A percentile compares a stretch with the other conserved stretches of the same genome.
Conservation (phyloP, 2,113 vertebrate genomes). For the Theristicus caerulescens region DNA sequence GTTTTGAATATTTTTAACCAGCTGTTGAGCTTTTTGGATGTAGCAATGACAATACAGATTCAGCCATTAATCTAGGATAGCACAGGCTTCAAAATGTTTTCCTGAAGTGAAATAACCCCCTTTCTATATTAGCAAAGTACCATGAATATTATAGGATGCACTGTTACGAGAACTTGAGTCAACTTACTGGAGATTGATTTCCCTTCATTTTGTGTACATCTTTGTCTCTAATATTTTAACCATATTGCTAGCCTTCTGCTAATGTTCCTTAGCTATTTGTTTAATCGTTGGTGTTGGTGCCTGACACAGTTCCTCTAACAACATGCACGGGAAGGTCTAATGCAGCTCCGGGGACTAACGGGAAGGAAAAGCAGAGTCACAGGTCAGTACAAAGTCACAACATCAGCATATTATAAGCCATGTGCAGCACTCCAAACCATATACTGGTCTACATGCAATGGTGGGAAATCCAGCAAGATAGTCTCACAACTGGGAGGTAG, state of each 20-base stretch:
- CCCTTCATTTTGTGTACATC: neutral
- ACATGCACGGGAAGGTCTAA: neutral
- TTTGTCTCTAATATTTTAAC: neutral
- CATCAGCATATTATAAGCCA: fast-evolving
- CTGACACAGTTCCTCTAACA: neutral
- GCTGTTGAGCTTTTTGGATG: neutral
- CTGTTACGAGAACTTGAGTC: neutral
- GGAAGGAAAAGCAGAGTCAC: neutral
- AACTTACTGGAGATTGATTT: neutral
- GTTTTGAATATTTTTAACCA: neutral
- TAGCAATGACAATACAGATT: neutral
- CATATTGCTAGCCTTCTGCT: neutral
- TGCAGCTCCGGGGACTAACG: neutral
- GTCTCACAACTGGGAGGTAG: neutral
- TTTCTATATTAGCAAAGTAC: neutral
- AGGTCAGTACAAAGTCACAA: no score
- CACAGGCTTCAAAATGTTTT: neutral
- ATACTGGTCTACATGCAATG: fast-evolving
- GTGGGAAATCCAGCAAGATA: neutral
- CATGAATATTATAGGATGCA: fast-evolving
- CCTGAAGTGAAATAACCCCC: neutral
- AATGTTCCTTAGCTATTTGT: neutral
- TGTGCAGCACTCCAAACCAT: neutral
- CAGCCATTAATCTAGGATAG: neutral
- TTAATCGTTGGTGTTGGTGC: neutral